Base-by-base conservation (phyloP, 2,797 vertebrate species). In the Rhinophrynus dorsalis region DNA sequence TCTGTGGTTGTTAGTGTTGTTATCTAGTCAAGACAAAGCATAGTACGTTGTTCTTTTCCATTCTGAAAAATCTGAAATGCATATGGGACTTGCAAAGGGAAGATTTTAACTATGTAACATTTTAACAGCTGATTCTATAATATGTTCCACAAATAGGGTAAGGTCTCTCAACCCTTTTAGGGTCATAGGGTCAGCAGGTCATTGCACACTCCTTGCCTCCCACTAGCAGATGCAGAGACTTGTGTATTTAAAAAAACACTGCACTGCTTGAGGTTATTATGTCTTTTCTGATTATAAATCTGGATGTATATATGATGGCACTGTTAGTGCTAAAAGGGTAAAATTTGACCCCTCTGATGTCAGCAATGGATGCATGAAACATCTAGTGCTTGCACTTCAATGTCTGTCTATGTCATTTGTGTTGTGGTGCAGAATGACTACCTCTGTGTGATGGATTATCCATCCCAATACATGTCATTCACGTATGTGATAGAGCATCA, bases 1-100 rank as follows among this genome's bases (percentile, higher is more conserved):
- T 73, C 55, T 67, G 23, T 32, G 47, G 32, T 73, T 65, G 68
- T 72, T 64, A 52, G 45, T 29, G 45, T 29, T 72, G 69, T 73
- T 73, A 52, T 54, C 35, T 44, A 73, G 61, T 73, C 26, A 54
- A 66, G 62, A 54, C 9, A 35, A 32, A 29, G 55, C 18, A 11
- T 67, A 29, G 45, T 56, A 35, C 17, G 58, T 59, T 73, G 44
- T 51, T 73, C 37, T 66, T 26, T 66, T 58, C 32, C 33, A 24
- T 72, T 23, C 27, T 32, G 45, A 21, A 20, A 45, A 35, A 52
- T 35, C 9, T 23, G 23, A 13, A 42, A 58, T 20, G 26, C 44
- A 33, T 58, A 59, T 4, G 55, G 70, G 70, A 67, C 13, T 21
- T 30, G 11, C 21, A 66, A 35, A 21, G 17, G 48, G 23, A 51